Percentiles rank a stretch among this genome's conserved stretches.
Conservation (phyloP, 2,888 invertebrate species). For the Lathronympha strigana region DNA sequence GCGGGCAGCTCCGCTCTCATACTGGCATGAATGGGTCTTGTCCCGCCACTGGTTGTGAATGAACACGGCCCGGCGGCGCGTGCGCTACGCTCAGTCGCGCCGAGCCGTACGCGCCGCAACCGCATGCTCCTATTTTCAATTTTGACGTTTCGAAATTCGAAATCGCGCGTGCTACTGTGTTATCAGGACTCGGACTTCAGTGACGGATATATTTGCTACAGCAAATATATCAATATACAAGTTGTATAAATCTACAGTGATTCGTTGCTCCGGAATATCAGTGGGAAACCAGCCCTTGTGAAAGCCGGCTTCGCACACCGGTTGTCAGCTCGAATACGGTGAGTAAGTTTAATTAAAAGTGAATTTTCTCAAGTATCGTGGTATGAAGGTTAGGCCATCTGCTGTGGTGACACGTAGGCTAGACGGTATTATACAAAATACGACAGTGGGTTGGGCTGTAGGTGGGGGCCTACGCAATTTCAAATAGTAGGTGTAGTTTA, state of each 20-base stretch:
- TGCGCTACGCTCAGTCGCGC: slow-evolving; percentile 78
- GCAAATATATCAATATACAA: slow-evolving; percentile 54
- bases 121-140: slow-evolving; percentile 62
- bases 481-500: slow-evolving; percentile 73
- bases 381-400: slow-evolving; percentile 57
- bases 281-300: slow-evolving; percentile 61
- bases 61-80: slow-evolving; percentile 75
- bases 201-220: slow-evolving; percentile 45
- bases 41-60: slow-evolving; percentile 81
- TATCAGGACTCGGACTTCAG: slow-evolving; percentile 57
- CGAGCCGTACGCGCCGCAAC: slow-evolving; percentile 71
- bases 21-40: slow-evolving; percentile 71
- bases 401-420: slow-evolving; percentile 75
- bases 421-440: slow-evolving; percentile 66
- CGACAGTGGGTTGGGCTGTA: slow-evolving; percentile 74
- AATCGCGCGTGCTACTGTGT: slow-evolving; percentile 63
- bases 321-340: slow-evolving; percentile 72
- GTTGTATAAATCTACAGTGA: slow-evolving; percentile 50
- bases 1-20: slow-evolving; percentile 43
- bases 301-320: slow-evolving; percentile 66
- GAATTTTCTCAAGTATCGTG: slow-evolving; percentile 57
- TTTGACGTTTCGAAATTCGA: slow-evolving; percentile 72
- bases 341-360: slow-evolving; percentile 62
- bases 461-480: slow-evolving; percentile 79
- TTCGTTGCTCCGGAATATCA: slow-evolving; percentile 46